phyloP scores from a whole-genome alignment of 2,888 invertebrate genomes.

The Strigamia transsilvanica region DNA sequence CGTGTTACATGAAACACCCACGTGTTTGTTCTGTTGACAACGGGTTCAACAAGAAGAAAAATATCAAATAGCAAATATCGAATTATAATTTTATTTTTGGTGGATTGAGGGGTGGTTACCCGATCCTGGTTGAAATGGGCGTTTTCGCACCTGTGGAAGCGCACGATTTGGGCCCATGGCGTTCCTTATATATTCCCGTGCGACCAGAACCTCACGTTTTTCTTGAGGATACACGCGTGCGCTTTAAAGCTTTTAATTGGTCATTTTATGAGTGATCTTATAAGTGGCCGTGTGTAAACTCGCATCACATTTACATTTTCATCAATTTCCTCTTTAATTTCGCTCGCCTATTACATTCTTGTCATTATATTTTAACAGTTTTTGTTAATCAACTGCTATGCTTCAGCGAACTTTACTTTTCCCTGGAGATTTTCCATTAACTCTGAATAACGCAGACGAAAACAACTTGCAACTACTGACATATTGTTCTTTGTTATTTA shows the following conservation, averaged over 20 bases:
- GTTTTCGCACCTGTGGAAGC: constrained; percentile 35
- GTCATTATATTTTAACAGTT: constrained; percentile 9
- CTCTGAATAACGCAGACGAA: background rate
- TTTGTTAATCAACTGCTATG: constrained; percentile 19
- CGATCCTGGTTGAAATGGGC: background rate
- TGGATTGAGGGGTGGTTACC: background rate
- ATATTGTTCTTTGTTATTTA: background rate
- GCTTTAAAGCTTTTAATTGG: constrained; percentile 4
- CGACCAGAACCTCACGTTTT: constrained; percentile 23
- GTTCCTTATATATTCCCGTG: constrained; percentile 6
- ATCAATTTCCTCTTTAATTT: constrained; percentile 9
- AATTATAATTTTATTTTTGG: background rate
- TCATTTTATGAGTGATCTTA: background rate
- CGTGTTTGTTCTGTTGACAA: background rate
- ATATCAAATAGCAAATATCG: background rate
- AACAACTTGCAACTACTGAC: background rate
- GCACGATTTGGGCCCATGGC: constrained; percentile 9
- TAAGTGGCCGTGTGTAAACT: background rate
- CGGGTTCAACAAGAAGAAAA: background rate
- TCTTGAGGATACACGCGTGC: constrained; percentile 32
- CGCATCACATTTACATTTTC: constrained; percentile 1
- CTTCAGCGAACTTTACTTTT: constrained; percentile 19
- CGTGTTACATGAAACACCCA: constrained; percentile 20
- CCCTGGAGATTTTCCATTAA: constrained; percentile 43
- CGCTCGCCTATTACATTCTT: background rate